Evolutionary conservation across 2,888 invertebrate species (phyloP).

Genomic region (Arge pagana): DNA sequence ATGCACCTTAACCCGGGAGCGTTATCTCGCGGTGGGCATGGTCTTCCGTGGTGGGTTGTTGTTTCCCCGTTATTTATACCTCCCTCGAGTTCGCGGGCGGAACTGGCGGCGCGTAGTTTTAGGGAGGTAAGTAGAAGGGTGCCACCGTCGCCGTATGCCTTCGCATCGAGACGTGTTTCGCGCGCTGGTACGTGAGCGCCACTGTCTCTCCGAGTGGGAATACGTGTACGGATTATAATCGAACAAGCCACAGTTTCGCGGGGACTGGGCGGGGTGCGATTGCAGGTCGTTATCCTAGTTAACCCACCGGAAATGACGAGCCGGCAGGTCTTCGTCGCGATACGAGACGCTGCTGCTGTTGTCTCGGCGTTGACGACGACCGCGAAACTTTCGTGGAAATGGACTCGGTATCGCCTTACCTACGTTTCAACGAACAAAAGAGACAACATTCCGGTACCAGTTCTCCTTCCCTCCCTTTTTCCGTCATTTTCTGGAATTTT

Average conservation of each 20-base stretch:
- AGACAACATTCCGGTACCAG: no score
- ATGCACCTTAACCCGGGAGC: no score
- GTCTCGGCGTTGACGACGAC: no score
- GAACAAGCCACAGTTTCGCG: slow-evolving; percentile 34
- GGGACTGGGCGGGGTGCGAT: slow-evolving; percentile 40
- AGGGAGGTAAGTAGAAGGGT: not conserved
- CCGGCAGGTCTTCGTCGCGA: slow-evolving; percentile 28
- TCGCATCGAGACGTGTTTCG: not conserved
- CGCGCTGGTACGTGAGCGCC: no score
- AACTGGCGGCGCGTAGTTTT: slow-evolving; percentile 22
- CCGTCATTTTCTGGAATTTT: no score
- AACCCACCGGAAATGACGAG: slow-evolving; percentile 53
- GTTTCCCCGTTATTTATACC: slow-evolving; percentile 55
- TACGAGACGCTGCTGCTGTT: slow-evolving; percentile 12
- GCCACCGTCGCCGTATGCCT: no score
- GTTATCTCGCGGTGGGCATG: slow-evolving; percentile 34
- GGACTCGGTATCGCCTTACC: no score
- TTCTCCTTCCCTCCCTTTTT: no score
- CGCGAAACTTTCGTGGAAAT: no score
- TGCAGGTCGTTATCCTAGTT: slow-evolving; percentile 55
- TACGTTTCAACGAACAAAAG: no score
- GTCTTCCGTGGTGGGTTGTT: slow-evolving; percentile 39
- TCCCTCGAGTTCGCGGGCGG: slow-evolving; percentile 53
- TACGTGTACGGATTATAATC: slow-evolving; percentile 45
- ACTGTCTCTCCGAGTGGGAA: no score